phyloP scores from a whole-genome alignment of 2,797 vertebrate genomes.

The Spinus pinus region DNA sequence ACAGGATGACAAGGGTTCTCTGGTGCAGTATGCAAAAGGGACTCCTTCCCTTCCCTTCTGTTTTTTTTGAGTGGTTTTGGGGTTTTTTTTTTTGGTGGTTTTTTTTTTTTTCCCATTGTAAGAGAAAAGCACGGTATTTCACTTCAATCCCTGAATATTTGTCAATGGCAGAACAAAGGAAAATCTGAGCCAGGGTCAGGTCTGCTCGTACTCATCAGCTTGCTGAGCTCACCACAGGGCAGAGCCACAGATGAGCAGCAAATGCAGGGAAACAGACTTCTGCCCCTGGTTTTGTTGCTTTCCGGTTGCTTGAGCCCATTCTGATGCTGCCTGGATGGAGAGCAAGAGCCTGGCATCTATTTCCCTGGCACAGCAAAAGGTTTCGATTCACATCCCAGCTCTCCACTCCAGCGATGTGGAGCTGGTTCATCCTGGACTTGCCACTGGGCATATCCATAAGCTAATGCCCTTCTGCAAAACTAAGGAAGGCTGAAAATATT shows the following conservation, averaged over 20 bases:
- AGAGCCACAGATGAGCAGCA: neutral
- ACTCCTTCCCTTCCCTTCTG: neutral
- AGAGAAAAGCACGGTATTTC: neutral
- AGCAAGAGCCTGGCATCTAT: rapidly evolving
- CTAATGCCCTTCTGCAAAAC: slow-evolving; percentile 69
- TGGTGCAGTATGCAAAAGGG: neutral
- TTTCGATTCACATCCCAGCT: neutral
- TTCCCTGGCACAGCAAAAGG: neutral
- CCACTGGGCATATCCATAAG: neutral
- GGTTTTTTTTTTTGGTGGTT: neutral
- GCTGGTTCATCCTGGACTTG: neutral
- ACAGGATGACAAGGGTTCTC: slow-evolving; percentile 17
- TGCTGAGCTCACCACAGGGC: neutral
- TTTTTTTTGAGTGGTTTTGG: neutral
- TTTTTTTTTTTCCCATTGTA: neutral
- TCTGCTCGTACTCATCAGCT: neutral
- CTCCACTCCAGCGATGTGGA: rapidly evolving
- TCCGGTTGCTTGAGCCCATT: neutral
- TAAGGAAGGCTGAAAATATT: slow-evolving; percentile 67
- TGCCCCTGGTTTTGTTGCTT: neutral
- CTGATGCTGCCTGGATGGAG: neutral
- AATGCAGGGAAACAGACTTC: neutral
- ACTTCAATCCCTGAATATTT: neutral
- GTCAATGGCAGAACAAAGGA: slow-evolving; percentile 19
- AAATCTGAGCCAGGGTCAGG: neutral